Evolutionary conservation across 2,113 vertebrate genomes (phyloP), one percentile per base, ranked within the genome.

Genomic region (Synodontis membranacea): DNA sequence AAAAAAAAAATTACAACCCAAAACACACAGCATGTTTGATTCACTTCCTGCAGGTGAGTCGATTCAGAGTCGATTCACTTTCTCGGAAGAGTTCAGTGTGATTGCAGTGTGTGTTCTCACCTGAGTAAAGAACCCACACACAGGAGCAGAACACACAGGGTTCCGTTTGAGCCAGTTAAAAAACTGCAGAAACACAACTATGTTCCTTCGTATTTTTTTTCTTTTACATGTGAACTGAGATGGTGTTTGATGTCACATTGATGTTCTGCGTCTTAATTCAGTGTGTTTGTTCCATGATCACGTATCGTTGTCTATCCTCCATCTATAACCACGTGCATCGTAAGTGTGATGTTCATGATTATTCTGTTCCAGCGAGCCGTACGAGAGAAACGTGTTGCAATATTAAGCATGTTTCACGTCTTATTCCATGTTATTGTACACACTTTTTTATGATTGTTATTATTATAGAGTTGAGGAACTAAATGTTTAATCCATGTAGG

Each of bases 341-440:
- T 74, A 44, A 12, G 3, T 14, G 39, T 74, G 39, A 28, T 5
- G 68, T 25, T 72, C 8, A 1, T 54, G 25, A 54, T 87, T 79
- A 80, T 86, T 86, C 84, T 88, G 82, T 80, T 89, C 82, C 82
- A 50, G 39, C 62, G 80, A 74, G 58, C 68, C 52, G 78, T 50
- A 72, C 21, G 85, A 64, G 70, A 42, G 28, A 72, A 86, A 72
- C 50, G 50, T 52, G 25, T 50, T 62, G 80, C 87, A 82, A 82
- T 88, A 88, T 91, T 86, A 68, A 85, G 76, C 83, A 62, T 42
- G 68, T 23, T 25, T 72, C 68, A 19, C 42, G 72, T 48, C 72
- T 42, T 75, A n/a, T 46, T n/a, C 72, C 44, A n/a, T 25, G 25
- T 75, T 15, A 44, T 4, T 72, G 19, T 25, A 14, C 10, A 44